These are phyloP conservation scores for Neoseiulus cucumeris DNA, from an alignment of 1,140 invertebrate genomes.

Conservation along the genomic window DNA sequence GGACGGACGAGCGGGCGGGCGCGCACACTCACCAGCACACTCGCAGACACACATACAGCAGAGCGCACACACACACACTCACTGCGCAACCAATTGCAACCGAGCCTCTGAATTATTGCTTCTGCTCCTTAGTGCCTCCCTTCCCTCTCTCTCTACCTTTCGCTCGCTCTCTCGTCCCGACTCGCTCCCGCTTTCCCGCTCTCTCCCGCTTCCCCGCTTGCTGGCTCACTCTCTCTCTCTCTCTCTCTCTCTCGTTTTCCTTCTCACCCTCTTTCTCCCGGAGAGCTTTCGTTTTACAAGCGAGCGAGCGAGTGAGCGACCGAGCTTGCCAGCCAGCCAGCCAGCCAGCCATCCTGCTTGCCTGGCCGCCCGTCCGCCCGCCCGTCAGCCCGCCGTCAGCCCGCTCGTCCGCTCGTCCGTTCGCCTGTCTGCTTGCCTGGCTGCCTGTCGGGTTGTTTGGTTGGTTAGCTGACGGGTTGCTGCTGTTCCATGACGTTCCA, in stretches of 20 bases:
- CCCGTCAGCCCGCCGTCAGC: not conserved
- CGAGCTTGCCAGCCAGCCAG: not conserved
- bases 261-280: not conserved
- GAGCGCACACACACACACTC: slow-evolving; percentile 7
- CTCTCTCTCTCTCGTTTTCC: too few relatives aligned
- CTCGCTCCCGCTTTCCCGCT: too few relatives aligned
- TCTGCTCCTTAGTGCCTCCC: slow-evolving; percentile 11
- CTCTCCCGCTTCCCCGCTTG: too few relatives aligned
- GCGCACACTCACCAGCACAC: not conserved
- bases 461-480: too few relatives aligned
- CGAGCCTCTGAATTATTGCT: slow-evolving; percentile 11
- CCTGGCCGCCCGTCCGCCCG: not conserved
- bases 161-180: too few relatives aligned
- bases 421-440: not conserved
- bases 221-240: too few relatives aligned
- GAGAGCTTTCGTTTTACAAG: slow-evolving; percentile 12
- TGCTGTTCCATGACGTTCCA: too few relatives aligned
- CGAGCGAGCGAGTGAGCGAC: not conserved
- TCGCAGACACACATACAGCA: not conserved
- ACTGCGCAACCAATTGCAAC: slow-evolving; percentile 12
- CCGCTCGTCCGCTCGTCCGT: not conserved
- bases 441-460: not conserved
- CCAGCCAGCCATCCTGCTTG: not conserved
- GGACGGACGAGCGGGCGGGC: not conserved
- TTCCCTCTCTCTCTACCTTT: not conserved